Conservation (phyloP, 2,888 invertebrate species). For the Melanostoma mellinum region DNA sequence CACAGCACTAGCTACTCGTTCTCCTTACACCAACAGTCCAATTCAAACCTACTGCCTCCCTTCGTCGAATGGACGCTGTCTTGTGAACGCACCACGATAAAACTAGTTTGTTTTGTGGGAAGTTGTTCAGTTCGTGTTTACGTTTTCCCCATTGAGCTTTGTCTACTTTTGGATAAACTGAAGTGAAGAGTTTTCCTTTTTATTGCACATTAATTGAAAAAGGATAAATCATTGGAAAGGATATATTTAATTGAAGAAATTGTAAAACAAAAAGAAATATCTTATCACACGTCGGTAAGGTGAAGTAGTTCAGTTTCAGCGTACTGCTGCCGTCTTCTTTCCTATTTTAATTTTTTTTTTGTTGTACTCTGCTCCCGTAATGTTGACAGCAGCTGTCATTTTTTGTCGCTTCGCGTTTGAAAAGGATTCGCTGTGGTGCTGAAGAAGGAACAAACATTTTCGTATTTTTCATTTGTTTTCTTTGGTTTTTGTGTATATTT, state of each 20-base stretch:
- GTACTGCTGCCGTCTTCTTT: constrained; percentile 44
- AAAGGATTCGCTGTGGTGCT: constrained; percentile 62
- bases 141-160: constrained; percentile 74
- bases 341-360: constrained; percentile 33
- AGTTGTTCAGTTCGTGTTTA: constrained; percentile 77
- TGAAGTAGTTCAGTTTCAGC: constrained; percentile 69
- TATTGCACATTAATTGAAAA: not conserved
- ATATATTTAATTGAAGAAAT: constrained; percentile 7
- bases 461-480: constrained; percentile 58
- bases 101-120: constrained; percentile 76
- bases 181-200: constrained; percentile 18
- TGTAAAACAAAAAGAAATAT: constrained; percentile 24
- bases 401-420: constrained; percentile 60
- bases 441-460: constrained; percentile 30
- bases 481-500: constrained; percentile 45
- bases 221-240: constrained; percentile 25
- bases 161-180: constrained; percentile 16
- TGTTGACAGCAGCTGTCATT: constrained; percentile 77
- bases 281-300: constrained; percentile 38
- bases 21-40: constrained; percentile 10
- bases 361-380: constrained; percentile 52
- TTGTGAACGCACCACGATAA: constrained; percentile 72
- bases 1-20: constrained; percentile 52
- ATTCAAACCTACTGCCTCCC: constrained; percentile 13
- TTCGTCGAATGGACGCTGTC: constrained; percentile 64